Evolutionary conservation across 2,888 invertebrate genomes (phyloP), one percentile per base, ranked within the genome.

Genomic region (Galerucella nymphaeae): DNA sequence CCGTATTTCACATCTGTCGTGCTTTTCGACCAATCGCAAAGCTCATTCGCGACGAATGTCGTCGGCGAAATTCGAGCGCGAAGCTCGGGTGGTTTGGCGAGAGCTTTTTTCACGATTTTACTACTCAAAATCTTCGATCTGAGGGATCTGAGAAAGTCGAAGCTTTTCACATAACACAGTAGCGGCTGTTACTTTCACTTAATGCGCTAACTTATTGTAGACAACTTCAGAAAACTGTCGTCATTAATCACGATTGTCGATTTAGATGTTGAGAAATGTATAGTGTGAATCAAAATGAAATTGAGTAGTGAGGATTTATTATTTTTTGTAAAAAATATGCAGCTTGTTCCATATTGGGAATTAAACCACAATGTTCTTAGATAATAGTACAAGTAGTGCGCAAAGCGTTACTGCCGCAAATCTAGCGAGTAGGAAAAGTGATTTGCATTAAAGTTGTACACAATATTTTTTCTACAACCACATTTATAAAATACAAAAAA

Each of bases 1-100:
- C 84, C 83, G 83, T 82, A 84, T 82, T 80, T 82, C 82, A 82
- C 86, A 86, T 86, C 86, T 86, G 86, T 84, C 85, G 83, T 83
- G 81, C 82, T 83, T 83, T 81, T 80, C 81, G 82, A 81, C 86
- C 86, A 86, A 86, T 86, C 81, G 82, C 79, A 81, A 70, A 83
- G 80, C 80, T 77, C 80, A 77, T 66, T 30, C 38, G 23, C 66
- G 72, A 72, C 76, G 74, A 58, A n/a, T 71, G 70, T 71, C 66
- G 77, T 75, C 81, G 79, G 77, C 70, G 75, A 75, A 76, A 75
- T 74, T 78, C 77, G 77, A 66, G 48, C 20, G 41, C 53, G 55
- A 65, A 57, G 63, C 42, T 63, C 63, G 67, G 63, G 66, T 63
- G 59, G 55, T 66, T 59, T 66, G 66, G 71, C 72, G 70, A 71